Evolutionary conservation across 2,797 vertebrate species (phyloP).

Genomic region (Pampus argenteus): DNA sequence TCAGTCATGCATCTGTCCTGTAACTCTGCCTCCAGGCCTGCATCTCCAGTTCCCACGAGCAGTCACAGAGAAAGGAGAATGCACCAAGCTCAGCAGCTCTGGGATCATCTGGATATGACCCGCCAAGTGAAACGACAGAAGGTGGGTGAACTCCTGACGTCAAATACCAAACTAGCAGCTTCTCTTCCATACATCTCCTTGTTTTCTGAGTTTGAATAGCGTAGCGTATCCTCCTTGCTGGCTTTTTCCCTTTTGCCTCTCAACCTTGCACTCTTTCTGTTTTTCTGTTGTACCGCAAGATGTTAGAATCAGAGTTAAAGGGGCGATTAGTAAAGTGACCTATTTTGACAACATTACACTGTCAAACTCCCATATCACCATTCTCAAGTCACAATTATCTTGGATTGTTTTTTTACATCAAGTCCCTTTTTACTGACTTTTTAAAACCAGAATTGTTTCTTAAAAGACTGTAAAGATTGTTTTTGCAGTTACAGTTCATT

Average conservation of each 20-base stretch:
- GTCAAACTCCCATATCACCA: not conserved
- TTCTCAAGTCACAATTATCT: constrained; percentile 5
- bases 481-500: not conserved
- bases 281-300: not conserved
- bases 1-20: not conserved
- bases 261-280: constrained; percentile 16
- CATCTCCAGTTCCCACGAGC: constrained; percentile 31
- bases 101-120: constrained; percentile 36
- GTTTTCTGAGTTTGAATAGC: constrained; percentile 34
- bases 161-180: constrained; percentile 17
- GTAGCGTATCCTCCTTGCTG: constrained; percentile 15
- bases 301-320: constrained; percentile 19
- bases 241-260: constrained; percentile 18
- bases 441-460: not conserved
- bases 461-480: not conserved
- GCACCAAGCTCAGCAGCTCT: constrained; percentile 20
- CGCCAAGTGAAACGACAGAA: constrained; percentile 38
- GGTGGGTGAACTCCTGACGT: constrained; percentile 45
- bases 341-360: constrained; percentile 2
- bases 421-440: not conserved
- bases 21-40: constrained; percentile 39
- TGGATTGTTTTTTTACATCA: not conserved
- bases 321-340: not conserved
- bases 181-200: constrained; percentile 40
- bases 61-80: constrained; percentile 24